Evolutionary conservation across 35 echinoderm and acorn worm species (phyloP).

Genomic region (Amphiura filiformis): DNA sequence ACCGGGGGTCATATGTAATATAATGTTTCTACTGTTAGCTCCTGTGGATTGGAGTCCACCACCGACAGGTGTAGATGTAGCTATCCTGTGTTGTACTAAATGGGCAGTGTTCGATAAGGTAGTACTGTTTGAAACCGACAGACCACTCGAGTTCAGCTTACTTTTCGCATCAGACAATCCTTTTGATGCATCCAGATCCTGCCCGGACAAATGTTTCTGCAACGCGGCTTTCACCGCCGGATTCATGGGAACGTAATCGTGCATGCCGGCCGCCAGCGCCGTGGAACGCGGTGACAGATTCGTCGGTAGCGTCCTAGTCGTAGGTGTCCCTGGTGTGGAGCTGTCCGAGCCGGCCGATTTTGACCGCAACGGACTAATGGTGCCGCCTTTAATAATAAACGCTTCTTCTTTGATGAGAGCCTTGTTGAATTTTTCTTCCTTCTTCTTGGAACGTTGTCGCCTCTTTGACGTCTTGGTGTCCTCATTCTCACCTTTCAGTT

Average conservation of each 20-base stretch:
- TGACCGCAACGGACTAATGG: slow-evolving; percentile 50
- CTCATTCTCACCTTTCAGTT: not conserved
- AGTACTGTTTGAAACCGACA: no score
- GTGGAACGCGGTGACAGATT: slow-evolving; percentile 49
- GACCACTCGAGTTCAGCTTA: no score
- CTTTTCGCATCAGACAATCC: no score
- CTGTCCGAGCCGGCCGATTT: slow-evolving; percentile 47
- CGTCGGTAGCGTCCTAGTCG: slow-evolving; percentile 37
- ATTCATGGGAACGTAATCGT: slow-evolving; percentile 54
- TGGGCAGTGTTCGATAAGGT: no score
- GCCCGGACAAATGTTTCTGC: slow-evolving; percentile 33
- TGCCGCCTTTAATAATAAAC: not conserved
- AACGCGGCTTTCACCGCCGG: slow-evolving; percentile 49
- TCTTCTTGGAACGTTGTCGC: not conserved
- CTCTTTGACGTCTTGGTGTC: not conserved
- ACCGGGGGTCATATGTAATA: not conserved
- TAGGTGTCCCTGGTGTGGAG: slow-evolving; percentile 32
- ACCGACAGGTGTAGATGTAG: no score
- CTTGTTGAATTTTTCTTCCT: slow-evolving; percentile 3
- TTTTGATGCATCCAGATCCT: no score
- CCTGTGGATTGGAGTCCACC: not conserved
- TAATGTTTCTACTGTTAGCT: not conserved
- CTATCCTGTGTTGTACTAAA: no score
- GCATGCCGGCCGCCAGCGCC: slow-evolving; percentile 66
- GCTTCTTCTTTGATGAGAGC: not conserved